Conservation (phyloP, 2,888 invertebrate genomes). For the Dolomedes plantarius region DNA sequence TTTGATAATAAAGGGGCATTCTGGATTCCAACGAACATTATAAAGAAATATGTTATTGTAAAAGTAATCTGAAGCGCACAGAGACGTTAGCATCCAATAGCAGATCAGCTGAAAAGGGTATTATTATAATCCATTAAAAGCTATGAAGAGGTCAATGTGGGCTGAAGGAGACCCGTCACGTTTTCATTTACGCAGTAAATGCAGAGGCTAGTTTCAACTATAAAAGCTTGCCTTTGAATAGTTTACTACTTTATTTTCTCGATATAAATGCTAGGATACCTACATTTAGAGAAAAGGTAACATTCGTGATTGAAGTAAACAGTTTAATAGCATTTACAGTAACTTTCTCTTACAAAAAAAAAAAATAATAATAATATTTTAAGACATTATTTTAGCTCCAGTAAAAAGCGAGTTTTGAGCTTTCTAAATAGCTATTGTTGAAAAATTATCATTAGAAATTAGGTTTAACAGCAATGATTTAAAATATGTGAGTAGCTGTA, state of each 20-base stretch:
- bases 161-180: background rate
- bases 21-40: background rate
- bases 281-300: background rate
- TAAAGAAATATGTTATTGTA: background rate
- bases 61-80: background rate
- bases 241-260: background rate
- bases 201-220: background rate
- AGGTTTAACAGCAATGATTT: too few relatives aligned
- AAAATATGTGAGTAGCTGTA: too few relatives aligned
- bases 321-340: background rate
- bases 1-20: background rate
- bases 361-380: too few relatives aligned
- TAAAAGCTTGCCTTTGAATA: background rate
- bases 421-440: too few relatives aligned
- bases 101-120: background rate
- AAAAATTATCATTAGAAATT: too few relatives aligned
- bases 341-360: background rate
- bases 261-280: background rate
- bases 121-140: background rate
- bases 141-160: background rate
- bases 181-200: background rate
- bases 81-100: background rate
- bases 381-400: too few relatives aligned
- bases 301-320: background rate
- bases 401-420: too few relatives aligned